Evolutionary conservation across 2,797 vertebrate genomes (phyloP), one percentile per base, ranked within the genome.

Genomic region (Paratrypauchen microcephalus): DNA sequence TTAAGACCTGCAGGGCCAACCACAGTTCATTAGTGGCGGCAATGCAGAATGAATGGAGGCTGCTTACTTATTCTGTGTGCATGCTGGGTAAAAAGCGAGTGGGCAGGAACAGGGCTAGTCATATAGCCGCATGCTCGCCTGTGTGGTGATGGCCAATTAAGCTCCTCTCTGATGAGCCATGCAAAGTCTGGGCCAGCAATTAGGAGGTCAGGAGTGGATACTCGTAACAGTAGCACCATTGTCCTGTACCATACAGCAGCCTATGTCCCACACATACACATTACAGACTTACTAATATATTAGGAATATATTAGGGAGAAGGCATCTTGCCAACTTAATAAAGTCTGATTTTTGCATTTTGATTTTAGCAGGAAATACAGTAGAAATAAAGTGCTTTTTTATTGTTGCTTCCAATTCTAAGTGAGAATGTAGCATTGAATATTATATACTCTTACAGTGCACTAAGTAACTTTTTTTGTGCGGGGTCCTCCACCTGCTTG

Each of bases 111-210:
- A 69, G 78, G 59, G 80, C 84, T 87, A 88, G 85, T 87, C 69
- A 81, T 86, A 36, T 12, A 87, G 85, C 83, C 88, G 83, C 73
- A 81, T 85, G 88, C 88, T 87, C 83, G 86, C 85, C 83, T 88
- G 87, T 83, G 83, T 86, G 90, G 91, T 89, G 91, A 92, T 91
- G 90, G 92, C 91, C 92, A 94, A 93, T 93, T 93, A 93, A 89
- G 85, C 82, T 74, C 62, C 80, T 90, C 87, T 90, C 85, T 92
- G 92, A 93, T 91, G 90, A 93, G 86, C 89, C 81, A 83, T 91
- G 84, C 90, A 86, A 66, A 70, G 79, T 79, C 86, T 85, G 70
- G 69, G 86, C 86, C 74, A 80, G 89, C 88, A 92, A 93, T 93
- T 93, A 94, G 88, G 79, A 78, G 76, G 84, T 83, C 81, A 81